Conservation (phyloP, 2,797 vertebrate genomes). For the Jordanella pulchra region DNA sequence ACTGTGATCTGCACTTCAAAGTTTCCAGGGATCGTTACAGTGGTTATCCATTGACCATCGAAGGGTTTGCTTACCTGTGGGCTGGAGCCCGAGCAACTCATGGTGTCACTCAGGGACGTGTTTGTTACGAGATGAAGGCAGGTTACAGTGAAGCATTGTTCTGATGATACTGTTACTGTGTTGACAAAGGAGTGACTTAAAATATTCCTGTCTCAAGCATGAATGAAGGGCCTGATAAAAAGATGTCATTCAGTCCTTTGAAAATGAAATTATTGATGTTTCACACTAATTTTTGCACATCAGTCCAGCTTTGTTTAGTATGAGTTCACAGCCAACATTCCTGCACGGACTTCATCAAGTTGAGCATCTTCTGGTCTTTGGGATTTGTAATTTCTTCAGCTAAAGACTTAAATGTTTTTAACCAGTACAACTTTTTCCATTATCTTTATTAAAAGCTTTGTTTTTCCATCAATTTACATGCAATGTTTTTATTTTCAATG, state of each 20-base stretch:
- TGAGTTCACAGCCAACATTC: no score
- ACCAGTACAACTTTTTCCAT: not conserved
- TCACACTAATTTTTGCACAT: no score
- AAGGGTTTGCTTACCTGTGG: constrained; percentile 95
- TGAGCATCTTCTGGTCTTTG: no score
- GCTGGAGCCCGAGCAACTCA: constrained; percentile 90
- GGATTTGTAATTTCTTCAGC: no score
- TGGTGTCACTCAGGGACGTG: constrained; percentile 84
- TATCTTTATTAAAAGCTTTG: not conserved
- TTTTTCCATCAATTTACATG: not conserved
- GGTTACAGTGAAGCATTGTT: not conserved
- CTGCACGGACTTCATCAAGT: no score
- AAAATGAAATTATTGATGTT: no score
- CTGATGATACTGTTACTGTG: not conserved
- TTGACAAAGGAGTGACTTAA: not conserved
- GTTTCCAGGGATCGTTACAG: constrained; percentile 90
- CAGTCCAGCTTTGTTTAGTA: no score
- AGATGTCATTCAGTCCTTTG: no score
- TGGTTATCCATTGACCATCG: constrained; percentile 92
- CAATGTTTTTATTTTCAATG: not conserved
- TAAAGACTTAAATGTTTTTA: no score
- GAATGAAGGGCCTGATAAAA: no score
- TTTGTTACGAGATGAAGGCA: constrained; percentile 95
- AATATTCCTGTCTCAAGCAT: not conserved
- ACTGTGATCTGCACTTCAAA: constrained; percentile 94